phyloP scores from a whole-genome alignment of 2,113 vertebrate genomes.

The Neolamprologus falcicula region DNA sequence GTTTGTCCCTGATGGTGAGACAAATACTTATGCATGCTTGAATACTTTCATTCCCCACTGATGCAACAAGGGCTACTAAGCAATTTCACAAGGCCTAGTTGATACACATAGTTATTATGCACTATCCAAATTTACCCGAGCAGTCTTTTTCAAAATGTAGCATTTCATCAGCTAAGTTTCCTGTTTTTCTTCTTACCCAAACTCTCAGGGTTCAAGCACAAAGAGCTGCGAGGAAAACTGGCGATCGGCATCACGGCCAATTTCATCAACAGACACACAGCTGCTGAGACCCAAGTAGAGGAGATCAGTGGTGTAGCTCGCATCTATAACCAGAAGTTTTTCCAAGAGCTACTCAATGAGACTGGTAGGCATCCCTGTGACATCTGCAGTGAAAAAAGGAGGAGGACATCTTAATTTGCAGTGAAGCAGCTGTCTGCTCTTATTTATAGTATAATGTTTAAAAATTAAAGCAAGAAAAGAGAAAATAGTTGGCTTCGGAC shows the following conservation, averaged over 20 bases:
- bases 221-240: constrained; percentile 86
- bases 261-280: constrained; percentile 81
- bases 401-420: neutral
- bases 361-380: constrained; percentile 68
- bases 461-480: neutral
- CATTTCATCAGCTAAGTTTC: neutral
- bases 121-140: neutral
- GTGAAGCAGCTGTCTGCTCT: neutral
- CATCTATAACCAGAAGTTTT: constrained; percentile 97
- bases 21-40: neutral
- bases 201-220: constrained; percentile 80
- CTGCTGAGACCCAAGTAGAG: constrained; percentile 78
- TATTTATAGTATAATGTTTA: neutral
- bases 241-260: constrained; percentile 94
- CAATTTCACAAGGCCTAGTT: neutral
- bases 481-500: neutral
- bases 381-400: neutral
- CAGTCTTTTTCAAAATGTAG: neutral
- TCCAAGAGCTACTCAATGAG: constrained; percentile 83
- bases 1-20: constrained; percentile 86
- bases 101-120: neutral
- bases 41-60: neutral
- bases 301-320: constrained; percentile 93
- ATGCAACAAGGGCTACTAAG: neutral
- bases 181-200: neutral